Percentiles rank a stretch among this genome's conserved stretches.
These are phyloP conservation scores for Epizoanthus rinbou DNA, from an alignment of 92 coral and sea anemone genomes.

Conservation along the genomic window DNA sequence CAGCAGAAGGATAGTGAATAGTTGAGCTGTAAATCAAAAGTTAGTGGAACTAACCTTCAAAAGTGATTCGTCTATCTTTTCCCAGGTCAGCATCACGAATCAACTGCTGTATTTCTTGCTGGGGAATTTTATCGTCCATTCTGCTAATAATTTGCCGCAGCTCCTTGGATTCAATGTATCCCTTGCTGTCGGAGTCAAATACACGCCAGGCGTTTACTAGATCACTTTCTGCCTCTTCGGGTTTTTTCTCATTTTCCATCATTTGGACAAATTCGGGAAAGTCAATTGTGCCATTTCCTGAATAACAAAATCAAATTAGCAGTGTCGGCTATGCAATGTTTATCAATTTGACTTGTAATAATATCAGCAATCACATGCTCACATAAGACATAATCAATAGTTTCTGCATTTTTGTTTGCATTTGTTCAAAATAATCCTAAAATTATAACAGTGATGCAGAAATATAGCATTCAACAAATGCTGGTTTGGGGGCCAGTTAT, in stretches of 20 bases:
- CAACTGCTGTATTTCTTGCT: constrained; percentile 60
- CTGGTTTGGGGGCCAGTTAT: too few relatives aligned
- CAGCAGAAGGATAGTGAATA: background rate
- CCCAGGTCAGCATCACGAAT: constrained; percentile 53
- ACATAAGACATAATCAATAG: too few relatives aligned
- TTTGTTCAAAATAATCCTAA: too few relatives aligned
- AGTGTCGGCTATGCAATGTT: too few relatives aligned
- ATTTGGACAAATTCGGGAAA: constrained; percentile 63
- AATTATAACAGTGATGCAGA: too few relatives aligned
- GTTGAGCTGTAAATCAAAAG: background rate
- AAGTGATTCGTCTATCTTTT: constrained; percentile 59
- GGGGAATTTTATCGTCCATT: constrained; percentile 57
- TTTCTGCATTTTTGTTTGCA: too few relatives aligned
- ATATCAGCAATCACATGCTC: too few relatives aligned
- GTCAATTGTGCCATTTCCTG: constrained; percentile 69
- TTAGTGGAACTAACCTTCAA: constrained; percentile 58
- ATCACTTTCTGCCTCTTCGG: constrained; percentile 66
- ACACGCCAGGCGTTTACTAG: constrained; percentile 69
- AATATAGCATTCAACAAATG: too few relatives aligned
- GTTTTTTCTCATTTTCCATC: constrained; percentile 73
- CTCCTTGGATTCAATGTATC: constrained; percentile 72
- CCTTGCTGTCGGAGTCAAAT: constrained; percentile 76
- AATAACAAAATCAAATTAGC: background rate
- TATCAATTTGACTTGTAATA: background rate
- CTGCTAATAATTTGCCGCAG: constrained; percentile 55